phyloP scores from a whole-genome alignment of 2,113 vertebrate genomes.

The Numenius arquata region DNA sequence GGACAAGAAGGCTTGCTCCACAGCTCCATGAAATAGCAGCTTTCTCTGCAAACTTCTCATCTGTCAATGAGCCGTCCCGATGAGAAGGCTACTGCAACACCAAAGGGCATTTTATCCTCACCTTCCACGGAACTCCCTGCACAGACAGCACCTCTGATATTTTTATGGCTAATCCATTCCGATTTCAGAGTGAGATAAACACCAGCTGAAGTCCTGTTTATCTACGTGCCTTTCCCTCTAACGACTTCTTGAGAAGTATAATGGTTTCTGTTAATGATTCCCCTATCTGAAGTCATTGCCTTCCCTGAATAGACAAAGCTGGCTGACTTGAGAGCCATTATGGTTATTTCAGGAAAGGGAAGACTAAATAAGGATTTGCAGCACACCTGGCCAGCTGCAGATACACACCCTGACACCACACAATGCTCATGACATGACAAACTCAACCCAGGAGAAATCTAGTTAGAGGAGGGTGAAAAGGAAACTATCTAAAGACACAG shows the following conservation, averaged over 20 bases:
- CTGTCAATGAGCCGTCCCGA: neutral
- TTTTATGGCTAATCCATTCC: neutral
- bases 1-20: neutral
- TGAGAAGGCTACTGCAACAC: neutral
- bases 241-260: neutral
- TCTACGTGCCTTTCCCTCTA: neutral
- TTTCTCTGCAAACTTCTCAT: neutral
- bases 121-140: neutral
- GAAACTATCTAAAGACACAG: fast-evolving
- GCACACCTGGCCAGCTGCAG: fast-evolving
- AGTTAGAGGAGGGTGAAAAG: neutral
- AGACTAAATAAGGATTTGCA: neutral
- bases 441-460: neutral
- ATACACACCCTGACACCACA: neutral
- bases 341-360: neutral
- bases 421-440: neutral
- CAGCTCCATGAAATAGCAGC: neutral
- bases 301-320: neutral
- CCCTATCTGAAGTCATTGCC: neutral
- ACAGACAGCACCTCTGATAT: neutral
- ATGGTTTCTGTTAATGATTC: neutral
- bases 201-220: neutral
- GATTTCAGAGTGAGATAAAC: neutral
- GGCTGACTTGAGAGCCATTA: neutral
- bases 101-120: neutral